Base-by-base conservation (phyloP, 2,888 invertebrate genomes). In the Nomada goodeniana region DNA sequence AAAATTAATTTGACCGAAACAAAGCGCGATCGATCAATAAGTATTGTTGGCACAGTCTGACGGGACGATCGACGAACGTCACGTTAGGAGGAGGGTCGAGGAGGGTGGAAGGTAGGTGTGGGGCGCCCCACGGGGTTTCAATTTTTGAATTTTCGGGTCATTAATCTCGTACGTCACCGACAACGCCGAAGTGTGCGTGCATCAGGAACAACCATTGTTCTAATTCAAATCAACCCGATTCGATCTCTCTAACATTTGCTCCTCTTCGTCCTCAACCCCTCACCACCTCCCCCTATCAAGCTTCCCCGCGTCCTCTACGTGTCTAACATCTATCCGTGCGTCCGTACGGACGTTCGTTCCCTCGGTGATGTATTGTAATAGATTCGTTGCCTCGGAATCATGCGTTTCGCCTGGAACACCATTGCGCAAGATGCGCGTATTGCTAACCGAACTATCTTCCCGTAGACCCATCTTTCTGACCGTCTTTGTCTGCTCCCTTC, bases 141-240 rank as follows among this genome's bases (percentile, higher is more conserved):
- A 91, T 91, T 90, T 91, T 90, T 91, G 90, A 91, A 89, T 91
- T 89, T 91, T 89, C 89, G 87, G 72, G 79, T 90, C 91, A 91
- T 91, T 91, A 91, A 91, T 91, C 91, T 91, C 88, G 73, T 75
- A 84, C 88, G 90, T 89, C 89, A 89, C 90, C 86, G 88, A 89
- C 86, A 82, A 79, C 86, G 83, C 82, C 83, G 78, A 77, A 85
- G 78, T 84, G 85, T 85, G 84, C 84, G 85, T 86, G 87, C 85
- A 83, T 88, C 85, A 76, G 71, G 68, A 77, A 85, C 82, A 76
- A 76, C 89, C 90, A 91, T 90, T 91, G 91, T 91, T 91, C 90
- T 86, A 90, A 91, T 91, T 91, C 89, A 89, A 91, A 91, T 91
- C 85, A 83, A 83, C 79, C 47, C 73, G 87, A 86, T 87, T 82